These are phyloP conservation scores for Emydocephalus ijimae DNA, from an alignment of 2,113 vertebrate species.

Conservation along the genomic window DNA sequence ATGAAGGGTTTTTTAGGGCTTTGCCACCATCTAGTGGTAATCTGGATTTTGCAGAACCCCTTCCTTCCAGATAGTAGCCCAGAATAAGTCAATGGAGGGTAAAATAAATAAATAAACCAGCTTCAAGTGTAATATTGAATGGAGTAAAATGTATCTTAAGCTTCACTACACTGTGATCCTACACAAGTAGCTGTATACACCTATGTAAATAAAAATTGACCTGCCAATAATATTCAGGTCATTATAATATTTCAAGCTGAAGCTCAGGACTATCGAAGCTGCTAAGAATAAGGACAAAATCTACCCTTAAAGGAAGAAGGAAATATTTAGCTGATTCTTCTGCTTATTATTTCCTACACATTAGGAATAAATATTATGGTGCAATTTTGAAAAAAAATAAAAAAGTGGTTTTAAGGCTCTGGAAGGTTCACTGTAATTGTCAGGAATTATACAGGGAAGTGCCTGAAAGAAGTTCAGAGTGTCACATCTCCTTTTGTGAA, in stretches of 20 bases:
- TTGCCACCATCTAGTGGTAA: not conserved
- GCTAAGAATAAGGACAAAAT: not conserved
- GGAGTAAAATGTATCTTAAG: not conserved
- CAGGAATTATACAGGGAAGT: constrained; percentile 20
- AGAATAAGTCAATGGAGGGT: not conserved
- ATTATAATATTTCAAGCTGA: not conserved
- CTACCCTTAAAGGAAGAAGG: not conserved
- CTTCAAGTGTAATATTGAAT: not conserved
- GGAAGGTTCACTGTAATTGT: not conserved
- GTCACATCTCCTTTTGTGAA: not conserved
- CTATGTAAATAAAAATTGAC: not conserved
- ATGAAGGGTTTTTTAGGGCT: not conserved
- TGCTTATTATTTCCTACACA: not conserved
- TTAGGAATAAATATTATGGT: constrained; percentile 5
- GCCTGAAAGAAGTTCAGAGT: not conserved
- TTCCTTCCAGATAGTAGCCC: not conserved
- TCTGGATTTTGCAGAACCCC: not conserved
- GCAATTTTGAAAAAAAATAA: not conserved
- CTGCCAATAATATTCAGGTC: not conserved
- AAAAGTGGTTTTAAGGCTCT: not conserved
- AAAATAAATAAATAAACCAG: not conserved
- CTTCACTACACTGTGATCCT: not conserved
- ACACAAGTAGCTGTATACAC: not conserved
- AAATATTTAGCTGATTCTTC: not conserved
- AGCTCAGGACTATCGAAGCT: not conserved